A percentile compares a stretch with the other conserved stretches of the same genome.
phyloP scores from a whole-genome alignment of 1,140 invertebrate genomes.

The Pachyrhynchus sulphureomaculatus region DNA sequence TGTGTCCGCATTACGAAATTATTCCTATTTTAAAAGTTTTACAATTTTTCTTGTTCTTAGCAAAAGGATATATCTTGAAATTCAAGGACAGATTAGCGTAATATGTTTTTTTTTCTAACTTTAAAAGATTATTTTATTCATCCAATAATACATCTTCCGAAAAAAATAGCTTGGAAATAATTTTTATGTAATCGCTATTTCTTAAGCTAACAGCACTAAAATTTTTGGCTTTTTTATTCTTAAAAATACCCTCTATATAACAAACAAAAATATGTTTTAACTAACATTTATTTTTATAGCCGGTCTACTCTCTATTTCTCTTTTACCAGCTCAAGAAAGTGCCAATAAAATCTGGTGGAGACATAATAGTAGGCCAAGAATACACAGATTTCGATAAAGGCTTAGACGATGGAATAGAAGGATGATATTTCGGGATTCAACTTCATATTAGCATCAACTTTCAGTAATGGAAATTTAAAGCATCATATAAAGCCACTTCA shows the following conservation, averaged over 20 bases:
- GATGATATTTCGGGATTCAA: conserved; percentile 66
- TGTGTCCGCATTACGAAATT: too few species aligned
- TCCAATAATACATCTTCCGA: not conserved
- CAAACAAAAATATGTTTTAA: too few species aligned
- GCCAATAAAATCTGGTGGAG: conserved; percentile 60
- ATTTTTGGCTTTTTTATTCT: too few species aligned
- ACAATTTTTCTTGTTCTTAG: too few species aligned
- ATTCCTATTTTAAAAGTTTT: too few species aligned
- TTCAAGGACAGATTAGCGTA: not conserved
- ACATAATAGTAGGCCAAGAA: conserved; percentile 67
- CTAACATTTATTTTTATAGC: too few species aligned
- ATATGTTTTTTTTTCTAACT: not conserved
- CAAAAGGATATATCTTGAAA: too few species aligned
- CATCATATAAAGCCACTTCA: not conserved
- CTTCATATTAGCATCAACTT: conserved; percentile 60
- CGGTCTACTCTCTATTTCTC: conserved; percentile 10
- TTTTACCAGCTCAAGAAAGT: conserved; percentile 45
- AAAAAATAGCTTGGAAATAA: too few species aligned
- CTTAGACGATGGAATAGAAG: conserved; percentile 65
- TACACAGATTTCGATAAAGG: conserved; percentile 65
- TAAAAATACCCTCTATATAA: too few species aligned
- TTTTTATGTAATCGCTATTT: too few species aligned
- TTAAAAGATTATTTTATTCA: not conserved
- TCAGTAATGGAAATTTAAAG: conserved; percentile 34
- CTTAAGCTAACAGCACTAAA: too few species aligned